Base-by-base conservation (phyloP, 2,888 invertebrate species). In the Campaea margaritaria region DNA sequence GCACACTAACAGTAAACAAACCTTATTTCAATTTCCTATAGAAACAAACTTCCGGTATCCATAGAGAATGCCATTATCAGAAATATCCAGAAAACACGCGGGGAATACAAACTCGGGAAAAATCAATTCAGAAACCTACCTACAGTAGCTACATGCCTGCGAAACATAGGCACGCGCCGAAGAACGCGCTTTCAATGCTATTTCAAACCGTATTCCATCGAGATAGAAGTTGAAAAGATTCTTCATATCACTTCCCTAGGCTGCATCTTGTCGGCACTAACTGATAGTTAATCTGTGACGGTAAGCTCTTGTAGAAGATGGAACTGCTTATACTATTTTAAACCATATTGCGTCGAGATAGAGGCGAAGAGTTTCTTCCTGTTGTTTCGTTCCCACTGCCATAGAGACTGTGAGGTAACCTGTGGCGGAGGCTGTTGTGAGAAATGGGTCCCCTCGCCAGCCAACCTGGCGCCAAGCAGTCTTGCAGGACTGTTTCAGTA, bases 21-120 rank as follows among this genome's bases (percentile, higher is more conserved):
- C 66, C 61, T 68, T 65, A 61, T 72, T 71, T 72, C 68, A 70
- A 73, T 76, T 70, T 65, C 55, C 54, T 45, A 47, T 45, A 54
- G 34, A 57, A 69, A 59, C 56, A 64, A 66, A 62, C 61, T 68
- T 72, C 67, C 69, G 63, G 64, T 64, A 55, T 66, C 61, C 64
- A 68, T 65, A 56, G 62, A 67, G 68, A 73, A 70, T 66, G 59
- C 68, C 67, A 73, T 74, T 76, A 78, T 73, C 69, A 69, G 62
- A 70, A 76, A 75, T 74, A 72, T 75, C 67, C 69, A 58, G 59
- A 57, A 72, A 76, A 73, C 75, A 67, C 65, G 75, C 67, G 52
- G 36, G 46, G 81, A 80, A 85, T 81, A 79, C 75, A 65, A 78
- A 73, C 65, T 65, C 67, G 61, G 61, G 66, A 69, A 79, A 83